Percentiles rank a stretch among this genome's conserved stretches.
Evolutionary conservation across 1,140 invertebrate genomes (phyloP).

Genomic region (Bombyx mori): DNA sequence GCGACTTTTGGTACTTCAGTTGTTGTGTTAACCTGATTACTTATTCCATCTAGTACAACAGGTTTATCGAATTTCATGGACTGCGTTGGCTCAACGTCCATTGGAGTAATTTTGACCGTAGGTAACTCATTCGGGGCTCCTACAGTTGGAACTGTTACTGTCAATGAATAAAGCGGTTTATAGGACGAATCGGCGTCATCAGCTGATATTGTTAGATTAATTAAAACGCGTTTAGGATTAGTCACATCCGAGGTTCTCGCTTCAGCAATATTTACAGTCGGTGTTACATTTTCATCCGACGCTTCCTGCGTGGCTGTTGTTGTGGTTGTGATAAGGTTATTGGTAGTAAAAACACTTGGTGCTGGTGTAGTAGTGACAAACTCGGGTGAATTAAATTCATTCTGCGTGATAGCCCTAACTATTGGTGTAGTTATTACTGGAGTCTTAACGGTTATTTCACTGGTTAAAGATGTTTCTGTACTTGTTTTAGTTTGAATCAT

Average conservation of each 20-base stretch:
- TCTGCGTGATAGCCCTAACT: slow-evolving; percentile 18
- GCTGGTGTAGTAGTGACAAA: slow-evolving; percentile 27
- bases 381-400: slow-evolving; percentile 27
- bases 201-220: slow-evolving; percentile 82
- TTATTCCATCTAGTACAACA: slow-evolving; percentile 32
- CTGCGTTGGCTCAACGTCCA: slow-evolving; percentile 52
- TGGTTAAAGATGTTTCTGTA: slow-evolving; percentile 1
- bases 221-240: slow-evolving; percentile 74
- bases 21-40: background rate
- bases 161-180: slow-evolving; percentile 80
- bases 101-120: slow-evolving; percentile 72
- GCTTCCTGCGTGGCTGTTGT: slow-evolving; percentile 1
- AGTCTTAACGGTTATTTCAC: slow-evolving; percentile 8
- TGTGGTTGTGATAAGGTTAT: slow-evolving; percentile 22
- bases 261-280: slow-evolving; percentile 39
- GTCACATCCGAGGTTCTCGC: slow-evolving; percentile 39
- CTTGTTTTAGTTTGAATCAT: background rate
- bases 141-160: slow-evolving; percentile 78
- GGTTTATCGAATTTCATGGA: slow-evolving; percentile 60
- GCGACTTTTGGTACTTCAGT: slow-evolving; percentile 21
- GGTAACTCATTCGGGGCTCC: slow-evolving; percentile 69
- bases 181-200: slow-evolving; percentile 72
- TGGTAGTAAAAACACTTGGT: slow-evolving; percentile 41
- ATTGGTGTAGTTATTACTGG: slow-evolving; percentile 17
- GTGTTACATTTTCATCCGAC: slow-evolving; percentile 14